Conservation (phyloP, 2,888 invertebrate species). For the Encarsia formosa region DNA sequence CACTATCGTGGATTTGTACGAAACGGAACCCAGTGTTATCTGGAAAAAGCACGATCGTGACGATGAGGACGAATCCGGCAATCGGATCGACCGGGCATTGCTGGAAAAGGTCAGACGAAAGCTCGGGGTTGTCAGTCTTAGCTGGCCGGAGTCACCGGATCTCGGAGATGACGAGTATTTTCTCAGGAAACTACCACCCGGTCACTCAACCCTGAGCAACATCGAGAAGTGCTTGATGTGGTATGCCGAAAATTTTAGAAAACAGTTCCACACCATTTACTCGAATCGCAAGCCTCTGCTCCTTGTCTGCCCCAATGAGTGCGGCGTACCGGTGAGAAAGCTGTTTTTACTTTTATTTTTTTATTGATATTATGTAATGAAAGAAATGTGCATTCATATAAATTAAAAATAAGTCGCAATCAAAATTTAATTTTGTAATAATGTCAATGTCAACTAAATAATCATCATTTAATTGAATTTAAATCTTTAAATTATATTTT, state of each 20-base stretch:
- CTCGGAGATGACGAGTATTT: slow-evolving; percentile 49
- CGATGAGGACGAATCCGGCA: background rate
- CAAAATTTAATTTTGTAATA: background rate
- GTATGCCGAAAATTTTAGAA: slow-evolving; percentile 75
- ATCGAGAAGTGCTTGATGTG: slow-evolving; percentile 70
- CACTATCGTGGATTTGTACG: slow-evolving; percentile 2
- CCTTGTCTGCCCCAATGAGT: slow-evolving; percentile 72
- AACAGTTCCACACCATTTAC: slow-evolving; percentile 62
- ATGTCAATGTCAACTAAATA: background rate
- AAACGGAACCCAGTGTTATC: too few relatives aligned
- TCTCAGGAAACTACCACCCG: slow-evolving; percentile 56
- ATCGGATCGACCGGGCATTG: slow-evolving; percentile 27
- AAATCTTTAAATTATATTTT: too few relatives aligned
- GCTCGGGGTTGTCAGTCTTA: slow-evolving; percentile 60
- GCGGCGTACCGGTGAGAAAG: slow-evolving; percentile 64
- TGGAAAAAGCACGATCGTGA: too few relatives aligned
- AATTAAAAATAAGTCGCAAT: background rate
- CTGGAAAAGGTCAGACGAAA: slow-evolving; percentile 60
- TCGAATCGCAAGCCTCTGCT: slow-evolving; percentile 63
- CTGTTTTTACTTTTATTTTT: background rate
- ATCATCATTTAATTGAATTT: too few relatives aligned
- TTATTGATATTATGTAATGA: background rate
- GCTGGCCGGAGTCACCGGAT: slow-evolving; percentile 57
- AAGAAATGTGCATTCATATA: background rate
- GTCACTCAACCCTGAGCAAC: too few relatives aligned